Conservation (phyloP, 2,797 vertebrate genomes). For the Silurus lanzhouensis region DNA sequence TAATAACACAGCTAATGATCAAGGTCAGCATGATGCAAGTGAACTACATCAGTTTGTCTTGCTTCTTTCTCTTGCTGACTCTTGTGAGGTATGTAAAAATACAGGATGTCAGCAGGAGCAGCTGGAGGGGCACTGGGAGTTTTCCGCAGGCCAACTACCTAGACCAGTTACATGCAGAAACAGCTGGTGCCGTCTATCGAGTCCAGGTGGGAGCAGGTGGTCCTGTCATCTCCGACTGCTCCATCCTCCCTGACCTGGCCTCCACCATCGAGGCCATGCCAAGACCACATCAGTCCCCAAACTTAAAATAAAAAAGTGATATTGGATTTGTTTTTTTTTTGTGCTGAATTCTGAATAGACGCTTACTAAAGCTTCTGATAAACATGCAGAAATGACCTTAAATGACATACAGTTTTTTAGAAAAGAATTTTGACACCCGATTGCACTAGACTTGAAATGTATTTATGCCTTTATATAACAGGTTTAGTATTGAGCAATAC, state of each 20-base stretch:
- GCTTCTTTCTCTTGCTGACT: conserved; percentile 27
- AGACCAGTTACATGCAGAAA: conserved; percentile 57
- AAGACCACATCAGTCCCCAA: conserved; percentile 46
- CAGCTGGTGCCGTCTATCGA: conserved; percentile 59
- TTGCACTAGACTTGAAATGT: neutral
- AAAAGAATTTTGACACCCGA: neutral
- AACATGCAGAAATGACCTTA: conserved; percentile 15
- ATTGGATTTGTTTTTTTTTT: conserved; percentile 45
- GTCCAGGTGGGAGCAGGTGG: conserved; percentile 55
- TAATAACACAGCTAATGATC: conserved; percentile 42
- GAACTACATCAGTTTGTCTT: conserved; percentile 28
- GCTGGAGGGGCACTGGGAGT: conserved; percentile 42
- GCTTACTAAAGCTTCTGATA: conserved; percentile 39
- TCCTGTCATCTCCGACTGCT: conserved; percentile 58
- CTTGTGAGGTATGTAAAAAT: conserved; percentile 38
- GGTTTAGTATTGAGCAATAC: neutral
- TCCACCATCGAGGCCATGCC: conserved; percentile 48
- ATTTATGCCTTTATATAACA: neutral
- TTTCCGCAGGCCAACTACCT: conserved; percentile 41
- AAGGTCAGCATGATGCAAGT: conserved; percentile 34
- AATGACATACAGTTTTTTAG: conserved; percentile 9
- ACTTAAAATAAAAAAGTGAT: conserved; percentile 44
- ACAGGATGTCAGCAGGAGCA: conserved; percentile 41
- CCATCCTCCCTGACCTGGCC: conserved; percentile 56
- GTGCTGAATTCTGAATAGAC: conserved; percentile 43